Evolutionary conservation across 2,797 vertebrate genomes (phyloP).

Genomic region (Bryconaethiops microstoma): DNA sequence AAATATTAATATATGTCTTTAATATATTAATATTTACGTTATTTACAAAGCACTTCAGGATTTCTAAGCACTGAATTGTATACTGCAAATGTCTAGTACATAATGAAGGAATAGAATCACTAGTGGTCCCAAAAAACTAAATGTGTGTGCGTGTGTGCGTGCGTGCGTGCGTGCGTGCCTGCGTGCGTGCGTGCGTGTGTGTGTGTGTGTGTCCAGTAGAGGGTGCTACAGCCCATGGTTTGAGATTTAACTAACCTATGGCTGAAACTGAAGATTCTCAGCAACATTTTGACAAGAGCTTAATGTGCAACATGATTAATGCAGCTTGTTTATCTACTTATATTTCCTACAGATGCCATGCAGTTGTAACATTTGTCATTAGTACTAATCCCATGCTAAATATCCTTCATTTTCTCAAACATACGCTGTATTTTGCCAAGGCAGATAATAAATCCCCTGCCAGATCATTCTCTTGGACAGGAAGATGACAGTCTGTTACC

Average conservation of each 20-base stretch:
- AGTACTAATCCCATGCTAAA: not conserved
- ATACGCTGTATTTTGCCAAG: not conserved
- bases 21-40: too few species aligned
- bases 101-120: too few species aligned
- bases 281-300: not conserved
- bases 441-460: not conserved
- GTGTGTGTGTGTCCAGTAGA: not conserved
- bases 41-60: too few species aligned
- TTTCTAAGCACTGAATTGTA: too few species aligned
- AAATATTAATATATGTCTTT: too few species aligned
- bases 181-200: too few species aligned
- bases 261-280: not conserved
- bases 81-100: too few species aligned
- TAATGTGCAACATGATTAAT: not conserved
- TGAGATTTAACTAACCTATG: not conserved
- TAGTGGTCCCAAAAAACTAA: too few species aligned
- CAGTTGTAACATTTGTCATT: not conserved
- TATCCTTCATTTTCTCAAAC: not conserved
- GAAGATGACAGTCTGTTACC: not conserved
- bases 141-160: too few species aligned
- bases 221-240: not conserved
- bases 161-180: too few species aligned
- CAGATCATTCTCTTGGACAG: not conserved
- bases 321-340: not conserved
- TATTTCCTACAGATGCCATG: not conserved